phyloP scores from a whole-genome alignment of 2,797 vertebrate genomes.

The Onychomys arenicola region DNA sequence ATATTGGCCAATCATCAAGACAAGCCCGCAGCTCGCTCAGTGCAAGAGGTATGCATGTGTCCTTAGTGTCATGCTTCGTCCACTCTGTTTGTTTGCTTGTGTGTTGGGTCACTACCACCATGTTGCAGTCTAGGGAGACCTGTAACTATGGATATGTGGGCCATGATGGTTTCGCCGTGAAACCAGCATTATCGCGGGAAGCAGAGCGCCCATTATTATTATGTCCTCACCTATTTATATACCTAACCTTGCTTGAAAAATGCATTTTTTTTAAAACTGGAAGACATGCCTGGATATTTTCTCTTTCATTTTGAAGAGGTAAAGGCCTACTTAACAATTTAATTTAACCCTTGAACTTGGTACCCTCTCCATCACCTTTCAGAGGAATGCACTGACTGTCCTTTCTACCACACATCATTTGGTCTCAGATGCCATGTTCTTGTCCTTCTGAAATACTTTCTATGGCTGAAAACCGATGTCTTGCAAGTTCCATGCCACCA shows the following conservation, averaged over 20 bases:
- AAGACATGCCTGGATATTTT: background rate
- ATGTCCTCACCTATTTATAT: constrained; percentile 39
- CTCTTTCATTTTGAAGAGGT: background rate
- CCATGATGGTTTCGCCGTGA: background rate
- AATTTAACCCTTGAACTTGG: background rate
- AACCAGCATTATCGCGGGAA: constrained; percentile 58
- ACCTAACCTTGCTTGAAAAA: constrained; percentile 64
- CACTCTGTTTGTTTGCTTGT: constrained; percentile 41
- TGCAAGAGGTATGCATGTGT: constrained; percentile 95
- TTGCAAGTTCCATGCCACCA: background rate
- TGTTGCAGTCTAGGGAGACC: background rate
- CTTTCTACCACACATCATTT: background rate
- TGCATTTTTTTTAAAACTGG: constrained; percentile 29
- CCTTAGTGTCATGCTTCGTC: background rate
- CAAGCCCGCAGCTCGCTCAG: constrained; percentile 96
- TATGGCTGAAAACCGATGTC: background rate
- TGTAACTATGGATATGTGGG: background rate
- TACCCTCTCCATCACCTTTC: constrained; percentile 17
- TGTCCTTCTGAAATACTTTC: background rate
- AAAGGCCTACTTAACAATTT: background rate
- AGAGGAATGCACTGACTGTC: background rate
- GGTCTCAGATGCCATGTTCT: background rate
- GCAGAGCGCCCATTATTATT: constrained; percentile 49
- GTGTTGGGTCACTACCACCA: background rate
- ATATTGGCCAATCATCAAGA: constrained; percentile 99